These are phyloP conservation scores for Cinara cedri DNA, from an alignment of 2,888 invertebrate genomes.

Conservation along the genomic window DNA sequence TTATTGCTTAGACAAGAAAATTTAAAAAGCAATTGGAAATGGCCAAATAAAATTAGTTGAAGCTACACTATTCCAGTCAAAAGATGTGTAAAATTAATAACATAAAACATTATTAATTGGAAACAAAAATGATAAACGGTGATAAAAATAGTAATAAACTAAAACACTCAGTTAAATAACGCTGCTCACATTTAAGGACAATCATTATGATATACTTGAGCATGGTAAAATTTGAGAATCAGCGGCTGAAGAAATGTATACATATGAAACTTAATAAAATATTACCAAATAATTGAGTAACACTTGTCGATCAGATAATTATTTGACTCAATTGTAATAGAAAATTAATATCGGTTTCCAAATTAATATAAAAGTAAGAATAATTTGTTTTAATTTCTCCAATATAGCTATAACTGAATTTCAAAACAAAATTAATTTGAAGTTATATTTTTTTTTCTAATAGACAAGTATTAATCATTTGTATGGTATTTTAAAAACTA, in stretches of 20 bases:
- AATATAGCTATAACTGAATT: not conserved
- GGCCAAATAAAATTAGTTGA: slow-evolving; percentile 11
- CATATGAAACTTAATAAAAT: slow-evolving; percentile 43
- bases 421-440: not conserved
- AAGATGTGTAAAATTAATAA: slow-evolving; percentile 27
- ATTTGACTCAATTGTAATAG: not conserved
- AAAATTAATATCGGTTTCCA: slow-evolving; percentile 3
- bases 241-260: slow-evolving; percentile 34
- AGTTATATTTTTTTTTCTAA: not conserved
- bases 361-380: slow-evolving; percentile 17
- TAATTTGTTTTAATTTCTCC: not conserved
- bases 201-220: slow-evolving; percentile 31
- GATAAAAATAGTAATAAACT: slow-evolving; percentile 11
- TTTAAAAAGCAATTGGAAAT: slow-evolving; percentile 3
- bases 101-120: not conserved
- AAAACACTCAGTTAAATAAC: slow-evolving; percentile 1
- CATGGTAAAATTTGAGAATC: slow-evolving; percentile 22
- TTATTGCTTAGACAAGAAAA: not conserved
- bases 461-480: slow-evolving; percentile 13
- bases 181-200: slow-evolving; percentile 12
- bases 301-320: not conserved
- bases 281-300: slow-evolving; percentile 34
- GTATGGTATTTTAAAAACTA: slow-evolving; percentile 5
- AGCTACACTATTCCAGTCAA: slow-evolving; percentile 43
- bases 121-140: slow-evolving; percentile 16